phyloP scores from a whole-genome alignment of 35 echinoderm and acorn worm species.

The Strongylocentrotus purpuratus region DNA sequence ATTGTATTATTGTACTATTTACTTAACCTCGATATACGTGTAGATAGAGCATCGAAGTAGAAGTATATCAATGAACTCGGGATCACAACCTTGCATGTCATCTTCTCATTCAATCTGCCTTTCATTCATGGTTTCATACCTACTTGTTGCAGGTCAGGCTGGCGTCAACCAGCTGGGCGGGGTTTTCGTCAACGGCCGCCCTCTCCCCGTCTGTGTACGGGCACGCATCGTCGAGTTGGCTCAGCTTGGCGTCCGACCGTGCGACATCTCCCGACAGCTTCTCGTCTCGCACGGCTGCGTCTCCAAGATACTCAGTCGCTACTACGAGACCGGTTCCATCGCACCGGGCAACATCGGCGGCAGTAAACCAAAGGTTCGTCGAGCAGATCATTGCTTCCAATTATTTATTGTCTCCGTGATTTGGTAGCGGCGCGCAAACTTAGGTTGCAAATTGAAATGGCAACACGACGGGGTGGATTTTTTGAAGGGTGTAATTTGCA shows the following conservation, averaged over 20 bases:
- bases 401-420: neutral
- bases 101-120: neutral
- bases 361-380: slow-evolving; percentile 93
- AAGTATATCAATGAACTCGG: no score
- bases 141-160: slow-evolving; percentile 72
- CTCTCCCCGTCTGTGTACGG: slow-evolving; percentile 87
- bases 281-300: slow-evolving; percentile 97
- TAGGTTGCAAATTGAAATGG: neutral
- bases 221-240: slow-evolving; percentile 95
- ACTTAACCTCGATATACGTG: no score
- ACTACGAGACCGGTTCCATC: slow-evolving; percentile 99
- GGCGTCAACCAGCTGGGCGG: slow-evolving; percentile 97
- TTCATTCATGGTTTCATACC: neutral
- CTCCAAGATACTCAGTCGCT: slow-evolving; percentile 92
- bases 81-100: neutral
- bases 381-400: neutral
- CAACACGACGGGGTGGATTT: neutral
- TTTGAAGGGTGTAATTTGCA: neutral
- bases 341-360: slow-evolving; percentile 95
- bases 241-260: slow-evolving; percentile 85
- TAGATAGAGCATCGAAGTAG: no score
- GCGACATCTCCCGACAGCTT: slow-evolving; percentile 90
- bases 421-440: neutral
- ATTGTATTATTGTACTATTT: no score
- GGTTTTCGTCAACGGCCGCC: slow-evolving; percentile 93